phyloP scores from a whole-genome alignment of 2,797 vertebrate species.

The Sebastes kiyomatsui region DNA sequence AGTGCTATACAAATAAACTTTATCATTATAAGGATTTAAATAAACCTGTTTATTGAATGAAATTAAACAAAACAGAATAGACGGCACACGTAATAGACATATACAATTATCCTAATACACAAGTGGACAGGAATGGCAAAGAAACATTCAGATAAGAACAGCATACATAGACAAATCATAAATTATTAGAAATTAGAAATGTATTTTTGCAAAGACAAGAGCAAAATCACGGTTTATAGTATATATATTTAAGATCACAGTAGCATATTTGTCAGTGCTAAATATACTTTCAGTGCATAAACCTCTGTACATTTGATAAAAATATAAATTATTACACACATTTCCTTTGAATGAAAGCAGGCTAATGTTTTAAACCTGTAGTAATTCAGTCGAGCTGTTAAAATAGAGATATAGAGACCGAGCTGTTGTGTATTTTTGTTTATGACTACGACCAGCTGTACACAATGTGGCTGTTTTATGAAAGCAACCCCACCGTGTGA shows the following conservation, averaged over 20 bases:
- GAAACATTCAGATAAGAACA: not conserved
- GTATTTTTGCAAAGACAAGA: not conserved
- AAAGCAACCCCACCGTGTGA: not conserved
- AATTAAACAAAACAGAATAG: not conserved
- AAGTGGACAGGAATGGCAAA: not conserved
- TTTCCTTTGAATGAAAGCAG: not conserved
- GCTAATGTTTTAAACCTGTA: not conserved
- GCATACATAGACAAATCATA: not conserved
- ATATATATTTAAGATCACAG: not conserved
- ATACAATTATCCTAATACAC: not conserved
- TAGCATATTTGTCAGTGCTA: not conserved
- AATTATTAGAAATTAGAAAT: not conserved
- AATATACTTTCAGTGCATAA: slow-evolving; percentile 1
- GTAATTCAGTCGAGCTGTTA: not conserved
- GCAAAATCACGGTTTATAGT: not conserved
- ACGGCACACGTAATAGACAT: not conserved
- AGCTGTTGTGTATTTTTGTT: not conserved
- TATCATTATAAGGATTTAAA: not conserved
- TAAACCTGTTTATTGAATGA: slow-evolving; percentile 22
- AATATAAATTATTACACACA: not conserved
- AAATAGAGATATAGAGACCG: not conserved
- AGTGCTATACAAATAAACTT: not conserved
- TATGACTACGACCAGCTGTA: not conserved
- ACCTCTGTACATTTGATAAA: not conserved
- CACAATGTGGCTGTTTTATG: not conserved